A percentile compares a stretch with the other conserved stretches of the same genome.
Evolutionary conservation across 2,113 vertebrate genomes (phyloP).

Genomic region (Proteles cristata): DNA sequence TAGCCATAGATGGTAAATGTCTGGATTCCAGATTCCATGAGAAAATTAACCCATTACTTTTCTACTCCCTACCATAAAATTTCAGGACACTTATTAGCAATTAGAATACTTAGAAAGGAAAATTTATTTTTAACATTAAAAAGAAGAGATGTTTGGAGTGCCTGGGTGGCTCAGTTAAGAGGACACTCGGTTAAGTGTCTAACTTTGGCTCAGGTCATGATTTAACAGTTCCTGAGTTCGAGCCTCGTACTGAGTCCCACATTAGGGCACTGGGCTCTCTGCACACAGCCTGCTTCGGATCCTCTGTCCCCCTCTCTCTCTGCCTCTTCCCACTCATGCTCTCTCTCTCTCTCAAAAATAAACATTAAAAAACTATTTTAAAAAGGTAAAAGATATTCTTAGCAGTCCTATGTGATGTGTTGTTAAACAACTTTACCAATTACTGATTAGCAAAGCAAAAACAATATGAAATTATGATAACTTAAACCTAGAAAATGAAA

Average conservation of each 20-base stretch:
- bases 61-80: not conserved
- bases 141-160: not conserved
- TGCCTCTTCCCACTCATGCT: no score
- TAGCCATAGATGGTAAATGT: not conserved
- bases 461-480: not conserved
- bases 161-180: no score
- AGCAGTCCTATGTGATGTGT: not conserved
- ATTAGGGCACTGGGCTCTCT: no score
- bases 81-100: not conserved
- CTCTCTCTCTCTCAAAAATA: no score
- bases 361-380: no score
- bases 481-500: not conserved
- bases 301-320: no score
- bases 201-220: no score
- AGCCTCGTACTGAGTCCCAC: no score
- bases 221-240: no score
- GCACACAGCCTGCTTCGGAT: no score
- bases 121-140: not conserved
- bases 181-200: no score
- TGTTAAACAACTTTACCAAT: constrained; percentile 19
- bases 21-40: not conserved
- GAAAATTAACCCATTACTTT: constrained; percentile 5
- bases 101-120: not conserved
- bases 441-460: constrained; percentile 9
- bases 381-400: not conserved